Percentiles rank a stretch among this genome's conserved stretches.
These are phyloP conservation scores for Amphiduros pacificus DNA, from an alignment of 2,888 invertebrate genomes.

Conservation along the genomic window DNA sequence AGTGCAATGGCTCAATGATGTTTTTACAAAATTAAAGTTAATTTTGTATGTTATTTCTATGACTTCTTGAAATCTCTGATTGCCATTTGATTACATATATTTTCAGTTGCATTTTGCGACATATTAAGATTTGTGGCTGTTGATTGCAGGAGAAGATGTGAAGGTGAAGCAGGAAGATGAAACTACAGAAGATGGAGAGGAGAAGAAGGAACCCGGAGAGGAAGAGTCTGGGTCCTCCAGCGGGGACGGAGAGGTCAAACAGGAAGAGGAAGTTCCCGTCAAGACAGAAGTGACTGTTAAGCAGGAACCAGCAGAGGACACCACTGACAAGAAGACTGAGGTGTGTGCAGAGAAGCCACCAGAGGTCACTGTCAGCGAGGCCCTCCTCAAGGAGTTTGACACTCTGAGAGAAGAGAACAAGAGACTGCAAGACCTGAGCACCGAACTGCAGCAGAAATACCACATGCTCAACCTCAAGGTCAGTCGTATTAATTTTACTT, in stretches of 20 bases:
- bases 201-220: constrained; percentile 15
- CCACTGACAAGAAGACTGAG: constrained; percentile 10
- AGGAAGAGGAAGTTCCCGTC: constrained; percentile 1
- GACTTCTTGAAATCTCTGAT: too few species aligned
- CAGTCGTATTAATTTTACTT: too few species aligned
- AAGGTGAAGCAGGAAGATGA: constrained; percentile 26
- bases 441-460: constrained; percentile 88
- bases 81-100: too few species aligned
- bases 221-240: not conserved
- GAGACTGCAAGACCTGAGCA: constrained; percentile 86
- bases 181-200: constrained; percentile 14
- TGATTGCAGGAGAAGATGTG: not conserved
- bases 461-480: constrained; percentile 87
- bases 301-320: constrained; percentile 1
- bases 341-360: not conserved
- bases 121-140: too few species aligned
- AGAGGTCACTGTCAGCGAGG: constrained; percentile 59
- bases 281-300: constrained; percentile 10
- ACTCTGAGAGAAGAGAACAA: constrained; percentile 89
- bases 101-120: too few species aligned
- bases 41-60: too few species aligned
- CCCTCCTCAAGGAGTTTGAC: constrained; percentile 80
- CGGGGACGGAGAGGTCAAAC: not conserved
- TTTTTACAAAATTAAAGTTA: too few species aligned
- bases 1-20: too few species aligned